Conservation (phyloP, 2,797 vertebrate species). For the Lepilemur ruficaudatus region DNA sequence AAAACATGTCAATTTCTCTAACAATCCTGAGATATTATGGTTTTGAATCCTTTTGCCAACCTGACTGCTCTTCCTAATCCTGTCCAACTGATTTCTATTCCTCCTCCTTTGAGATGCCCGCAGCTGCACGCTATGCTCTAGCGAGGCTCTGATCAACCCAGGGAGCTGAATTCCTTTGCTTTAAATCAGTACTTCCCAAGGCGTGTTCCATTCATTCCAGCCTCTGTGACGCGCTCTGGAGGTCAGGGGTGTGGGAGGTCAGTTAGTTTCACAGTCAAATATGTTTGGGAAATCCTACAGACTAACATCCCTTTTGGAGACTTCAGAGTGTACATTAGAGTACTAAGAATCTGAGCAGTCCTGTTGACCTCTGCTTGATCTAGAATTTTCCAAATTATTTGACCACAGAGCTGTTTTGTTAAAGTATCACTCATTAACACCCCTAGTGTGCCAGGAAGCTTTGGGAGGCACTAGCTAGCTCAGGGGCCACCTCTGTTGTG, state of each 20-base stretch:
- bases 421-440: not conserved
- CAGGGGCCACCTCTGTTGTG: too few relatives aligned
- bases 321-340: not conserved
- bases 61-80: not conserved
- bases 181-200: not conserved
- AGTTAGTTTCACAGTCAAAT: not conserved
- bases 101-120: not conserved
- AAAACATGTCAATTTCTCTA: constrained; percentile 45
- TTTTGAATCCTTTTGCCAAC: constrained; percentile 41
- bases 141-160: not conserved
- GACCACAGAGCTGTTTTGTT: not conserved
- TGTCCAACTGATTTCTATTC: not conserved
- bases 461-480: not conserved
- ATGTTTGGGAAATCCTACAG: not conserved
- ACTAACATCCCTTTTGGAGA: not conserved
- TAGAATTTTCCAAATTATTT: not conserved
- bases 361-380: not conserved
- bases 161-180: not conserved
- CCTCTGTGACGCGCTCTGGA: not conserved
- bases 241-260: not conserved
- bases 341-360: not conserved
- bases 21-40: constrained; percentile 34
- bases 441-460: not conserved
- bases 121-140: not conserved
- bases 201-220: not conserved